Percentiles rank a stretch among this genome's conserved stretches.
Evolutionary conservation across 2,888 invertebrate species (phyloP).

Genomic region (Crepidodera aurea): DNA sequence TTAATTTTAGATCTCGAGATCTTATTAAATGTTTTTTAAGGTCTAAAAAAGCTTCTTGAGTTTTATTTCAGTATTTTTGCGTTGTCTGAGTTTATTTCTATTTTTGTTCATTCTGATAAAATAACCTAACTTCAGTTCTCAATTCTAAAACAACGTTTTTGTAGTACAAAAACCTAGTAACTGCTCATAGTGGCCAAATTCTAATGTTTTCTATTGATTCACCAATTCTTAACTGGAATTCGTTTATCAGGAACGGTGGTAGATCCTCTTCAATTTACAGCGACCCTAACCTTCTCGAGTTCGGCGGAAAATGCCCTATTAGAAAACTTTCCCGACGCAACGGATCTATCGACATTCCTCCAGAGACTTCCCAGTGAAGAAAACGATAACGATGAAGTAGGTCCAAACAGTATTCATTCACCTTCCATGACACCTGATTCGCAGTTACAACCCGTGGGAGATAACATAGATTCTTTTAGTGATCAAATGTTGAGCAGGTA

Average conservation of each 20-base stretch:
- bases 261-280: slow-evolving; percentile 83
- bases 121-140: no score
- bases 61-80: no score
- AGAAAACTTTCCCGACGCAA: slow-evolving; percentile 80
- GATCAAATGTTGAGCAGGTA: slow-evolving; percentile 71
- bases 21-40: no score
- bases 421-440: slow-evolving; percentile 77
- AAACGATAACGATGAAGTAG: slow-evolving; percentile 68
- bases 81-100: no score
- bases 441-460: slow-evolving; percentile 62
- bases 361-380: slow-evolving; percentile 71
- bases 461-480: slow-evolving; percentile 75
- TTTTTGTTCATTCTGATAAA: no score
- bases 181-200: no score
- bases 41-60: no score
- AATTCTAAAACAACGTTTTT: no score
- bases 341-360: slow-evolving; percentile 78
- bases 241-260: slow-evolving; percentile 72
- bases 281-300: slow-evolving; percentile 80
- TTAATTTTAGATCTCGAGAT: no score
- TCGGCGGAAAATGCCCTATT: slow-evolving; percentile 80
- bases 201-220: no score
- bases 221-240: not conserved
- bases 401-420: slow-evolving; percentile 74
- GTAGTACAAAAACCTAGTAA: no score